phyloP scores from a whole-genome alignment of 2,797 vertebrate genomes.

The Pipistrellus nathusii region DNA sequence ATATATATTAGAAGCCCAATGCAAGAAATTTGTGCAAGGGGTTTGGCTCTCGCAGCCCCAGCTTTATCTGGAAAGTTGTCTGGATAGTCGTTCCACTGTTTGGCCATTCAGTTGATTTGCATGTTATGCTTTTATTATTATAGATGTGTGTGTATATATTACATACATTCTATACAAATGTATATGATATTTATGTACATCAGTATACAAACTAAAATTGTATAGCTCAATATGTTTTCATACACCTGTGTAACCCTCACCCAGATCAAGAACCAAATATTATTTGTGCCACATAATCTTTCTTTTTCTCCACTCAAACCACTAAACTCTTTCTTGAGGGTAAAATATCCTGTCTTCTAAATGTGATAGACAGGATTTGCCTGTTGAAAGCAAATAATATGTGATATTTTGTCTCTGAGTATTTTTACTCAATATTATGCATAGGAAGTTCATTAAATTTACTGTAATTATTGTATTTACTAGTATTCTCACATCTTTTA shows the following conservation, averaged over 20 bases:
- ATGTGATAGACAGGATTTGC: background rate
- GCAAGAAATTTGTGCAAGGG: too few relatives aligned
- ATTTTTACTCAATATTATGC: background rate
- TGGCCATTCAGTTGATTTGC: too few relatives aligned
- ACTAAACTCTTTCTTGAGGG: background rate
- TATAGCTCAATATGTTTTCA: background rate
- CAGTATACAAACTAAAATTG: background rate
- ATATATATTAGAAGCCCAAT: too few relatives aligned
- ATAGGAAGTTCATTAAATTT: background rate
- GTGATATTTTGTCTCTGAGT: background rate
- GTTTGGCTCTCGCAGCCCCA: too few relatives aligned
- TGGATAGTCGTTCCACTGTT: too few relatives aligned
- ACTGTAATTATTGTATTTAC: background rate
- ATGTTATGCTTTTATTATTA: too few relatives aligned
- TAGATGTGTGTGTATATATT: background rate
- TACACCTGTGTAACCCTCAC: background rate
- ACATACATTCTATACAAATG: background rate
- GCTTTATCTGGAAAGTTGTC: too few relatives aligned
- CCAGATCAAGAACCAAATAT: background rate
- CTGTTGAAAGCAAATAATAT: background rate
- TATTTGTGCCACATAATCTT: background rate
- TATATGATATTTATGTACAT: background rate
- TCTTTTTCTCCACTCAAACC: background rate
- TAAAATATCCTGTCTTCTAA: background rate
- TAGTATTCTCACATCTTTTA: constrained; percentile 1